Evolutionary conservation across 23 tunicate genomes (phyloP).

Genomic region (Trididemnum clinides): DNA sequence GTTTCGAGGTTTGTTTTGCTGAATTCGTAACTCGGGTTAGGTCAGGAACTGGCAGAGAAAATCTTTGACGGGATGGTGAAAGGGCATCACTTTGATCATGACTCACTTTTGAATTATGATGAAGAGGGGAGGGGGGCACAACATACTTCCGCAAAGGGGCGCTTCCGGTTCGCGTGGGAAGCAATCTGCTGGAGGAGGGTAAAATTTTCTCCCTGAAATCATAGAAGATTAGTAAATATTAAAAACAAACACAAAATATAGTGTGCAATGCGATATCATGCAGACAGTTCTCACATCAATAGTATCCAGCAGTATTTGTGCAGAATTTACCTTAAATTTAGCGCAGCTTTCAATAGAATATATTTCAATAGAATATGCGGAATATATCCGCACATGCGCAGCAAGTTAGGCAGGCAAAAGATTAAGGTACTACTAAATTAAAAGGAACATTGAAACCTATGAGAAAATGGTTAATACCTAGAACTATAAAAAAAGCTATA

Average conservation of each 20-base stretch:
- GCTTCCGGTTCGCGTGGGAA: slow-evolving; percentile 63
- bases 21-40: neutral
- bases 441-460: too few relatives aligned
- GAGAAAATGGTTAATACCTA: too few relatives aligned
- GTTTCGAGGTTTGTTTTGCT: neutral
- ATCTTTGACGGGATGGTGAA: neutral
- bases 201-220: slow-evolving; percentile 42
- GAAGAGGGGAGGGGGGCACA: slow-evolving; percentile 38
- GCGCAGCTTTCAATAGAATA: too few relatives aligned
- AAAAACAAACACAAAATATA: neutral
- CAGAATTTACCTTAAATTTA: too few relatives aligned
- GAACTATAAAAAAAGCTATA: too few relatives aligned
- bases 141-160: slow-evolving; percentile 52
- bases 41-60: neutral
- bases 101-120: slow-evolving; percentile 56
- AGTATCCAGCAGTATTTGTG: too few relatives aligned
- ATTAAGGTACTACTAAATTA: too few relatives aligned
- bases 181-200: slow-evolving; percentile 9
- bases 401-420: too few relatives aligned
- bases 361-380: too few relatives aligned
- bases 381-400: too few relatives aligned
- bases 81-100: neutral
- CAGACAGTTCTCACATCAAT: too few relatives aligned
- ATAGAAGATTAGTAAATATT: neutral
- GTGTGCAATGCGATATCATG: too few relatives aligned